Percentiles rank a stretch among this genome's conserved stretches.
Evolutionary conservation across 1,140 invertebrate genomes (phyloP).

Genomic region (Heliconius nattereri): DNA sequence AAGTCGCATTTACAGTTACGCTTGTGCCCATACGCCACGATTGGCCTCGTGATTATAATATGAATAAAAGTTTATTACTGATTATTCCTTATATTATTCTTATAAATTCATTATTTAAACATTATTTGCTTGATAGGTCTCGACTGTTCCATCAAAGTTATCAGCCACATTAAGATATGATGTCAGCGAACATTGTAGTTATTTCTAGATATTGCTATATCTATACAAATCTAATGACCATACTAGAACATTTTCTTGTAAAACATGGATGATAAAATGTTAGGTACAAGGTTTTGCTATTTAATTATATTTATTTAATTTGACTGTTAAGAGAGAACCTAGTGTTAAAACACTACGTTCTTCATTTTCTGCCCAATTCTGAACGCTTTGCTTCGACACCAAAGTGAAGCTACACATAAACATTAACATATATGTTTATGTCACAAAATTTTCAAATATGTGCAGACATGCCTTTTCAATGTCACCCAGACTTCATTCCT

Average conservation of each 20-base stretch:
- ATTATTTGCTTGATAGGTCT: conserved; percentile 20
- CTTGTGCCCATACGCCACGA: no score
- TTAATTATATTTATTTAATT: neutral
- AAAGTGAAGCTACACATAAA: no score
- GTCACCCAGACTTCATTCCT: neutral
- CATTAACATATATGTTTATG: no score
- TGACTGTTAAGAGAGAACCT: no score
- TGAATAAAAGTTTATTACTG: neutral
- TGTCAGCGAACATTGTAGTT: conserved; percentile 29
- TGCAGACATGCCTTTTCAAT: no score
- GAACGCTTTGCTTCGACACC: no score
- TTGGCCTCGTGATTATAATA: no score
- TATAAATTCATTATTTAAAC: neutral
- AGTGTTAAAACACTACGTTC: no score
- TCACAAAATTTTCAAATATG: no score
- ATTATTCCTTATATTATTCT: conserved; percentile 2
- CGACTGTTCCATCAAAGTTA: conserved; percentile 35
- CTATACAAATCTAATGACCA: neutral
- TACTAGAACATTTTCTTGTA: neutral
- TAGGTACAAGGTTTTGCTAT: neutral
- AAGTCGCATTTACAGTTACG: no score
- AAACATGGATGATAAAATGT: neutral
- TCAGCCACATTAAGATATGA: conserved; percentile 37
- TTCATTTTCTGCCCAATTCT: no score
- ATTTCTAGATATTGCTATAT: conserved; percentile 14